These are phyloP conservation scores for Flexamia atlantica DNA, from an alignment of 2,888 invertebrate species.

Conservation along the genomic window DNA sequence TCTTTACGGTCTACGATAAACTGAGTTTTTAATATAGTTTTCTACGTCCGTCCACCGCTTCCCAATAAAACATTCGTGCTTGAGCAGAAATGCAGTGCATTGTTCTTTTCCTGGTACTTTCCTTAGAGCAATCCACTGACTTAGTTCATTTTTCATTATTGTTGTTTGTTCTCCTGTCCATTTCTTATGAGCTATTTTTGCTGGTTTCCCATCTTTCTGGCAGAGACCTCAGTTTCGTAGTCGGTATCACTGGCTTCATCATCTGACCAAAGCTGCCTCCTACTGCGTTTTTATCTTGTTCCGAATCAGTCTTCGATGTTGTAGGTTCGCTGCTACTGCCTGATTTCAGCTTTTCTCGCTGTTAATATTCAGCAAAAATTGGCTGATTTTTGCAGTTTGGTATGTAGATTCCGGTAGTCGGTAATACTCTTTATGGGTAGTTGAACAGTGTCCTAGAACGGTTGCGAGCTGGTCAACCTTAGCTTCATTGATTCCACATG, in stretches of 20 bases:
- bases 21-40: no score
- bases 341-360: neutral
- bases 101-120: slow-evolving; percentile 20
- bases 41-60: no score
- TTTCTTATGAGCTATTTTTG: neutral
- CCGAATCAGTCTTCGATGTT: neutral
- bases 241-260: neutral
- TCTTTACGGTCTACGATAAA: no score
- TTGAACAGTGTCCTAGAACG: slow-evolving; percentile 31
- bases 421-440: slow-evolving; percentile 35
- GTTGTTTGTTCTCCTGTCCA: neutral
- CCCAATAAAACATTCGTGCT: no score
- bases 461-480: slow-evolving; percentile 53
- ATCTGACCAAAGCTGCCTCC: slow-evolving; percentile 17
- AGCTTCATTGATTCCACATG: slow-evolving; percentile 28
- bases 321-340: no score
- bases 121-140: neutral
- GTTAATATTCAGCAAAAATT: slow-evolving; percentile 37
- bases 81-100: no score
- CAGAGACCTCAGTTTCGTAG: no score
- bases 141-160: neutral
- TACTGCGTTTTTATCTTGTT: neutral
- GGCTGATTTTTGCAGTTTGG: slow-evolving; percentile 43
- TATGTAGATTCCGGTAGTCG: slow-evolving; percentile 42
- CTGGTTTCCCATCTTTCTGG: neutral